Percentiles rank a stretch among this genome's conserved stretches.
These are phyloP conservation scores for Lepisosteus oculatus DNA, from an alignment of 2,113 vertebrate genomes.

Conservation along the genomic window DNA sequence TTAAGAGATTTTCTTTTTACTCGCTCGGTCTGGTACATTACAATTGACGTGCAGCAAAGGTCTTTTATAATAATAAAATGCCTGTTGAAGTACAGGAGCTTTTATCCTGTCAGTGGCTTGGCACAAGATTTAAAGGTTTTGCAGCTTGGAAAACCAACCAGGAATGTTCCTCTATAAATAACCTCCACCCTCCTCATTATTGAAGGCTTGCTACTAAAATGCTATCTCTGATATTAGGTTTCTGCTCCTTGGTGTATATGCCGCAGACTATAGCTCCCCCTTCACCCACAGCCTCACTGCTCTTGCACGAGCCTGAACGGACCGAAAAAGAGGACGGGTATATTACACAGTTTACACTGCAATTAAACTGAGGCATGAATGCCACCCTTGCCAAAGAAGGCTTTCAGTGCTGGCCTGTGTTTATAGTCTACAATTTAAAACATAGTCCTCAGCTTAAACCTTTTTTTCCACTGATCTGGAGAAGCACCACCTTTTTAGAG, in stretches of 20 bases:
- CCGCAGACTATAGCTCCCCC: not conserved
- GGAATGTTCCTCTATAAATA: conserved; percentile 12
- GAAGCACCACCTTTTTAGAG: no score
- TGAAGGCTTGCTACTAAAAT: not conserved
- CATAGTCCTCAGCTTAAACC: no score
- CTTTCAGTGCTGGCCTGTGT: no score
- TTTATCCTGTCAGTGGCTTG: not conserved
- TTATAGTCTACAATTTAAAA: no score
- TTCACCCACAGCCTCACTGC: not conserved
- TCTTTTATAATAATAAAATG: not conserved
- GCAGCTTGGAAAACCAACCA: not conserved
- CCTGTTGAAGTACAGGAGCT: conserved; percentile 3
- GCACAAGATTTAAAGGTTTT: not conserved
- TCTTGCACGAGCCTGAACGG: not conserved
- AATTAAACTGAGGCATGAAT: no score
- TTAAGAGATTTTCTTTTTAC: no score
- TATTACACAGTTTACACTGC: not conserved
- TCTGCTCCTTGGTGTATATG: not conserved
- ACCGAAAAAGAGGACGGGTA: not conserved
- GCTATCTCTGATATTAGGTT: conserved; percentile 2
- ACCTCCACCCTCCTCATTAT: not conserved
- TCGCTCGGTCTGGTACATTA: not conserved
- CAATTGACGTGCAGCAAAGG: not conserved
- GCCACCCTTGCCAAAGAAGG: no score
- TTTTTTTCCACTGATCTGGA: no score